phyloP scores from a whole-genome alignment of 2,113 vertebrate species.

The Dascyllus trimaculatus region DNA sequence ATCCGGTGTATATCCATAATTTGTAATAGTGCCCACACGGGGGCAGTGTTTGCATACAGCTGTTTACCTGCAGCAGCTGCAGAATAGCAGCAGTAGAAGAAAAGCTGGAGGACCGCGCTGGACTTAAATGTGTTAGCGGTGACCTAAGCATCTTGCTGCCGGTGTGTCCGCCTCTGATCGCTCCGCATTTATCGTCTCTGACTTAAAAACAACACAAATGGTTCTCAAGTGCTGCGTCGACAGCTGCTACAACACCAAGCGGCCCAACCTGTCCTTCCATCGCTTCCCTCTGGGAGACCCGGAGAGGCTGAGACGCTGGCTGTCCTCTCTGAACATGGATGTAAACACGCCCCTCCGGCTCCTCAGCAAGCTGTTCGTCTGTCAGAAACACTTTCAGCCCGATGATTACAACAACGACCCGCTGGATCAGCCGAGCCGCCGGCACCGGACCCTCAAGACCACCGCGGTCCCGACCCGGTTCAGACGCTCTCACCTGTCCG shows the following conservation, averaged over 20 bases:
- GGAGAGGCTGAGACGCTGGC: constrained; percentile 38
- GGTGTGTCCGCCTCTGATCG: too few species aligned
- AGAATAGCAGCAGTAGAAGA: not conserved
- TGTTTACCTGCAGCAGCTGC: not conserved
- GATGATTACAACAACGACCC: constrained; percentile 28
- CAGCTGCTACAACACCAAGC: not conserved
- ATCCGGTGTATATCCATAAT: too few species aligned
- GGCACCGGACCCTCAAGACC: constrained; percentile 21
- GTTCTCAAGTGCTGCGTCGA: constrained; percentile 43
- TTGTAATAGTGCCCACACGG: not conserved
- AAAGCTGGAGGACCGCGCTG: constrained; percentile 37
- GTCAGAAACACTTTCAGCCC: constrained; percentile 51
- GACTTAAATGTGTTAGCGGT: constrained; percentile 9
- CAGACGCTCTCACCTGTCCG: not conserved
- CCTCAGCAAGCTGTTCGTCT: constrained; percentile 41
- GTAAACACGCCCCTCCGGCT: constrained; percentile 27
- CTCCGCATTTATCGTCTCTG: too few species aligned
- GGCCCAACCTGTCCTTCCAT: constrained; percentile 26
- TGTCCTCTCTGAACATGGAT: constrained; percentile 32
- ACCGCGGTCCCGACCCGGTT: constrained; percentile 39
- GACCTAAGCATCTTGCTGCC: too few species aligned
- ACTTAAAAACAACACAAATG: constrained; percentile 7
- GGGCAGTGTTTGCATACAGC: constrained; percentile 10
- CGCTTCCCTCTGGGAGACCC: constrained; percentile 37
- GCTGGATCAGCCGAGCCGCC: not conserved